Percentiles rank a stretch among this genome's conserved stretches.
These are phyloP conservation scores for Ianthella basta DNA, from an alignment of 37 sponge, comb jelly and placozoan species.

Conservation along the genomic window DNA sequence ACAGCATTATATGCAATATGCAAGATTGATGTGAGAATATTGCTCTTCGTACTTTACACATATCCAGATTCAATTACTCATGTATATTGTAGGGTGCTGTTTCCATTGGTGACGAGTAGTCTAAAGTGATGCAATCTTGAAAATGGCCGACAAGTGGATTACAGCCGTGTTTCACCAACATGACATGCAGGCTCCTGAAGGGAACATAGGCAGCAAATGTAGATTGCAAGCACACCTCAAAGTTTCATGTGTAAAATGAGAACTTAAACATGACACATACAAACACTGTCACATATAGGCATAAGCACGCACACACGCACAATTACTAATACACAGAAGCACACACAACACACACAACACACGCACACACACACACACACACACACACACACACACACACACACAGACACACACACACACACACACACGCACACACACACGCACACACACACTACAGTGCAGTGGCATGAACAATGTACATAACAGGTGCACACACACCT, in stretches of 20 bases:
- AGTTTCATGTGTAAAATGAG: neutral
- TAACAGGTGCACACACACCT: neutral
- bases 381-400: no score
- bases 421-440: no score
- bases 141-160: neutral
- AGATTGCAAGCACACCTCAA: neutral
- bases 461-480: neutral
- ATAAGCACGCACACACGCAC: no score
- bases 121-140: conserved; percentile 2
- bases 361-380: no score
- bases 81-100: neutral
- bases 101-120: neutral
- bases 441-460: no score
- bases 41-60: no score
- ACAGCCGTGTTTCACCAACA: conserved; percentile 22
- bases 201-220: neutral
- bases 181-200: neutral
- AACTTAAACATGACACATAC: neutral
- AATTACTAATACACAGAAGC: no score
- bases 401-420: no score
- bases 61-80: neutral
- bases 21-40: no score
- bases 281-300: no score
- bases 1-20: no score
- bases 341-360: no score